phyloP scores from a whole-genome alignment of 1,140 invertebrate species.

The Drosophila micromelanica region DNA sequence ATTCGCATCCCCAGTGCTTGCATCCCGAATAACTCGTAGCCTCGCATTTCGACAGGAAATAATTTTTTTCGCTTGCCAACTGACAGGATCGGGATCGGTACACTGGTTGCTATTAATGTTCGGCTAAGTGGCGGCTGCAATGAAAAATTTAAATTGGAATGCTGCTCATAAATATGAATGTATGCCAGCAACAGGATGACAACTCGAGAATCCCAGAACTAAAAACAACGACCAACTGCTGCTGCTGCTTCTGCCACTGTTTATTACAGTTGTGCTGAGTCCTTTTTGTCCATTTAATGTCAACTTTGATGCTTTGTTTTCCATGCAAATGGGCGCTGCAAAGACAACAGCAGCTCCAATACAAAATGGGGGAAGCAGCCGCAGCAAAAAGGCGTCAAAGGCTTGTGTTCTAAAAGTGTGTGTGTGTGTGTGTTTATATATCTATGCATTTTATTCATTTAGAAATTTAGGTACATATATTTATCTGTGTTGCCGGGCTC shows the following conservation, averaged over 20 bases:
- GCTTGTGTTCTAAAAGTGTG: slow-evolving; percentile 8
- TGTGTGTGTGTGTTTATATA: slow-evolving; percentile 45
- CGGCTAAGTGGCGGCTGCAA: slow-evolving; percentile 9
- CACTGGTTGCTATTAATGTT: slow-evolving; percentile 54
- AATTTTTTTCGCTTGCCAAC: slow-evolving; percentile 62
- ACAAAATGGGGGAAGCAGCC: slow-evolving; percentile 9
- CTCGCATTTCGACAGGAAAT: slow-evolving; percentile 68
- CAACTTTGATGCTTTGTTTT: slow-evolving; percentile 64
- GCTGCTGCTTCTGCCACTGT: slow-evolving; percentile 18
- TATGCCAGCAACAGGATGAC: slow-evolving; percentile 12
- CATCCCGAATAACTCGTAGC: slow-evolving; percentile 3
- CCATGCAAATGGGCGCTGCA: slow-evolving; percentile 42
- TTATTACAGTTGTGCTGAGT: slow-evolving; percentile 14
- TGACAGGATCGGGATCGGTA: slow-evolving; percentile 6
- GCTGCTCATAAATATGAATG: slow-evolving; percentile 26
- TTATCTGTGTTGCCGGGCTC: slow-evolving; percentile 46
- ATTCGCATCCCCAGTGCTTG: slow-evolving; percentile 5
- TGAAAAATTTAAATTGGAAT: slow-evolving; percentile 29
- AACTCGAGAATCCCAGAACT: slow-evolving; percentile 25
- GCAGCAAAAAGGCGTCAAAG: slow-evolving; percentile 48
- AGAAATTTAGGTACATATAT: slow-evolving; percentile 49
- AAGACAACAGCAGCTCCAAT: slow-evolving; percentile 16
- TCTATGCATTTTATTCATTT: slow-evolving; percentile 70
- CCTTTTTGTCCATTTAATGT: slow-evolving; percentile 19
- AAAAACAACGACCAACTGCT: slow-evolving; percentile 31